A percentile compares a stretch with the other conserved stretches of the same genome.
Conservation (phyloP, 35 echinoderm and acorn worm genomes). For the Heliocidaris tuberculata region DNA sequence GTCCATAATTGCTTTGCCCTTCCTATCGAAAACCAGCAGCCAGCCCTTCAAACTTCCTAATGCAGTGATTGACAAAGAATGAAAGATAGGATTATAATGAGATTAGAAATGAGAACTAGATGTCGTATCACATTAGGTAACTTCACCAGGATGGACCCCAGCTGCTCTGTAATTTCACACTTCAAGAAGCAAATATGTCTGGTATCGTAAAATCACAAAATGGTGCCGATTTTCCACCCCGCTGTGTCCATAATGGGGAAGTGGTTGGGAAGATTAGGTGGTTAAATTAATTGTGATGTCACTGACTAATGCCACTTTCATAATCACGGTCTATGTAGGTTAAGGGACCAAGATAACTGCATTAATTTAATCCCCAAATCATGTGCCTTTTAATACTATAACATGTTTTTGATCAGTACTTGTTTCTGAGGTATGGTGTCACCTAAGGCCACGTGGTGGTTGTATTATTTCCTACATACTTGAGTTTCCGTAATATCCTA, state of each 20-base stretch:
- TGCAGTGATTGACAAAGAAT: neutral
- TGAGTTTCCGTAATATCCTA: too few species aligned
- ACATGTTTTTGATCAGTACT: too few species aligned
- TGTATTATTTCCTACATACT: too few species aligned
- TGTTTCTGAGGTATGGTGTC: too few species aligned
- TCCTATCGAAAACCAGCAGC: neutral
- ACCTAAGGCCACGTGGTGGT: too few species aligned
- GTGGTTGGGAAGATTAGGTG: neutral
- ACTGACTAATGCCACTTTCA: neutral
- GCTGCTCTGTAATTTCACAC: slow-evolving; percentile 10
- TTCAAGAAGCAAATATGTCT: neutral
- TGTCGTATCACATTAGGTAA: neutral
- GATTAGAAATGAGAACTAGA: neutral
- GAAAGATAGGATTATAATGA: neutral
- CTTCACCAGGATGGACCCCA: neutral
- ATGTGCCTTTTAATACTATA: too few species aligned
- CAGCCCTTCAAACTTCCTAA: neutral
- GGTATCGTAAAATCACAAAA: neutral
- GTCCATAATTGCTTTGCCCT: neutral
- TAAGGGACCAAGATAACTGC: too few species aligned
- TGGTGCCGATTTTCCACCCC: neutral
- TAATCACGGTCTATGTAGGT: neutral
- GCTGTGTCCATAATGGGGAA: neutral
- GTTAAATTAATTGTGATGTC: neutral
- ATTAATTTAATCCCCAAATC: too few species aligned